A percentile compares a stretch with the other conserved stretches of the same genome.
Evolutionary conservation across 1,140 invertebrate species (phyloP).

Genomic region (Glossosoma conforme): DNA sequence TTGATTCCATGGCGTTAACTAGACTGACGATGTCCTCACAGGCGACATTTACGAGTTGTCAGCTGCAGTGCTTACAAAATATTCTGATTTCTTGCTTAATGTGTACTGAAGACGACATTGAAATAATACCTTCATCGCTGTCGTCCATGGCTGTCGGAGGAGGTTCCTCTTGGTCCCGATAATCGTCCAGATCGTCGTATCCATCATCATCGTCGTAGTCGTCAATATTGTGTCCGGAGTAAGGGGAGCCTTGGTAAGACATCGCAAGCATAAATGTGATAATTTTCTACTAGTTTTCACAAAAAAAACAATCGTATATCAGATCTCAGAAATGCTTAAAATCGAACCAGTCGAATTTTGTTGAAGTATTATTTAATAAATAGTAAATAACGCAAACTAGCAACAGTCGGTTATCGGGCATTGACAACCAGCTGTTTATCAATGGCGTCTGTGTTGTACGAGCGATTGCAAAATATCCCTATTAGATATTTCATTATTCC

Average conservation of each 20-base stretch:
- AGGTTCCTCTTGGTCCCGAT: conserved; percentile 41
- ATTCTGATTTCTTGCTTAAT: background rate
- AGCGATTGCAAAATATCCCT: too few species aligned
- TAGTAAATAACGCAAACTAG: background rate
- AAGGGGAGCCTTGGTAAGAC: conserved; percentile 51
- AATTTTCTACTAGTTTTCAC: too few species aligned
- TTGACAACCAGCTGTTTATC: conserved; percentile 21
- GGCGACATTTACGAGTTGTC: too few species aligned
- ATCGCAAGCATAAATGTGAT: conserved; percentile 33
- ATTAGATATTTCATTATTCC: too few species aligned
- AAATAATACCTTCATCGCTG: conserved; percentile 39
- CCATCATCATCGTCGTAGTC: conserved; percentile 49
- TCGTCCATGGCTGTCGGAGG: conserved; percentile 39
- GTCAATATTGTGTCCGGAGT: conserved; percentile 38
- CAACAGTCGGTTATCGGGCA: background rate
- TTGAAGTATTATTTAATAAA: background rate
- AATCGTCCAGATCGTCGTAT: conserved; percentile 47
- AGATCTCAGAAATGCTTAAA: too few species aligned
- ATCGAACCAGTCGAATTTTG: too few species aligned
- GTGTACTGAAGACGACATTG: too few species aligned
- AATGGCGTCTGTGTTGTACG: conserved; percentile 16
- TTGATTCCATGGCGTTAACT: too few species aligned
- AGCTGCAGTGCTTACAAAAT: too few species aligned
- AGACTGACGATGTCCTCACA: too few species aligned
- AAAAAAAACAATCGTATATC: background rate